Percentiles rank a stretch among this genome's conserved stretches.
Evolutionary conservation across 1,140 invertebrate species (phyloP).

Genomic region (Limonius californicus): DNA sequence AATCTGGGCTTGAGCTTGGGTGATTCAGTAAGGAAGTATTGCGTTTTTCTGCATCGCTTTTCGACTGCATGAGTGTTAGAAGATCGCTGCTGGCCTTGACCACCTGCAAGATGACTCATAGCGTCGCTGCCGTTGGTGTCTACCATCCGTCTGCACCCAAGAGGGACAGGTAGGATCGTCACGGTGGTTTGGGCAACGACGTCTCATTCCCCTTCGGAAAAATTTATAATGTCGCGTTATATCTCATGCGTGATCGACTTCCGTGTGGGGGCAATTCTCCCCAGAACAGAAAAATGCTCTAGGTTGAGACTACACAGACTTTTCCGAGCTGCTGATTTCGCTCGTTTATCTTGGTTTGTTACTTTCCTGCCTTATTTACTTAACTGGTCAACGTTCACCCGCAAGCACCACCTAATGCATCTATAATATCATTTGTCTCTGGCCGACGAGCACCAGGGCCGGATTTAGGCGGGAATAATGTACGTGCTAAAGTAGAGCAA

Average conservation of each 20-base stretch:
- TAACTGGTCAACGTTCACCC: neutral
- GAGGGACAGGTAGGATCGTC: slow-evolving; percentile 1
- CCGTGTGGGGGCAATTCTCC: neutral
- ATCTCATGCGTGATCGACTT: slow-evolving; percentile 1
- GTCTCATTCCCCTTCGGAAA: neutral
- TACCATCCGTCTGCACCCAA: slow-evolving; percentile 21
- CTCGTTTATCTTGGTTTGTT: slow-evolving; percentile 5
- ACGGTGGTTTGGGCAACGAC: neutral
- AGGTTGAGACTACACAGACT: neutral
- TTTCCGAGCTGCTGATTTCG: neutral
- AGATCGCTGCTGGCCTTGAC: slow-evolving; percentile 30
- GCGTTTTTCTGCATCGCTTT: slow-evolving; percentile 25
- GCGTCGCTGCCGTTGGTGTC: slow-evolving; percentile 19
- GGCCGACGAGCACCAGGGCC: neutral
- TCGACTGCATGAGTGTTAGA: slow-evolving; percentile 28
- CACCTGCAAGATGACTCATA: slow-evolving; percentile 28
- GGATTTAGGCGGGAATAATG: too few relatives aligned
- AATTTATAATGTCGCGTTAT: neutral
- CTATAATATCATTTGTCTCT: slow-evolving; percentile 5
- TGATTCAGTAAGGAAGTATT: slow-evolving; percentile 24
- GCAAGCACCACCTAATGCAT: slow-evolving; percentile 5
- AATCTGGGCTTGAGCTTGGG: neutral
- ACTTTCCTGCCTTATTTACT: slow-evolving; percentile 6
- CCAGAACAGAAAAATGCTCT: too few relatives aligned
- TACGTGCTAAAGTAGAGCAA: too few relatives aligned